Evolutionary conservation across 2,797 vertebrate genomes (phyloP).

Genomic region (Cirrhinus molitorella): DNA sequence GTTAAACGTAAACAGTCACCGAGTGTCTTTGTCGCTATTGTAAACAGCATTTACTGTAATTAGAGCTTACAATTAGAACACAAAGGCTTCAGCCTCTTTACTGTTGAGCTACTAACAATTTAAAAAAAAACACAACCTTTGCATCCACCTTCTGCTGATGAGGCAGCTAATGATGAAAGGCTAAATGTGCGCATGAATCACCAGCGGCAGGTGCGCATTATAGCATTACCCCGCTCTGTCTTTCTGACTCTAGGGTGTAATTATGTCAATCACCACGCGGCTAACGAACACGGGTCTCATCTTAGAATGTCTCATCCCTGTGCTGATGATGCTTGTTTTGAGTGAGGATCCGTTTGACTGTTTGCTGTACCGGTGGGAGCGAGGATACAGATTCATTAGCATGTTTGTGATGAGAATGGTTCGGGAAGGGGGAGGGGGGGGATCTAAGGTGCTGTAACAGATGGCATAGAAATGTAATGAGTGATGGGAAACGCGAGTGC

Average conservation of each 20-base stretch:
- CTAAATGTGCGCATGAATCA: conserved; percentile 68
- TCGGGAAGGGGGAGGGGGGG: conserved; percentile 55
- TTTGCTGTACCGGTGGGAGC: conserved; percentile 61
- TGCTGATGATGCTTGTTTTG: conserved; percentile 69
- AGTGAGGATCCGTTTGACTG: conserved; percentile 56
- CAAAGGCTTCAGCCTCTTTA: conserved; percentile 22
- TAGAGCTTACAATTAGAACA: conserved; percentile 32
- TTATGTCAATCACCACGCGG: conserved; percentile 72
- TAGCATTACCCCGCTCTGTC: conserved; percentile 69
- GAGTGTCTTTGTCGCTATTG: conserved; percentile 1
- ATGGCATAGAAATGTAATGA: conserved; percentile 67
- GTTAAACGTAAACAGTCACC: not conserved
- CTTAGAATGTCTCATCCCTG: conserved; percentile 67
- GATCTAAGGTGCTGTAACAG: conserved; percentile 68
- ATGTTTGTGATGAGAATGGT: conserved; percentile 61
- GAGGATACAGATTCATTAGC: conserved; percentile 58
- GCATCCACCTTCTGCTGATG: conserved; percentile 49
- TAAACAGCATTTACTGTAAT: conserved; percentile 47
- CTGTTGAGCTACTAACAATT: conserved; percentile 37
- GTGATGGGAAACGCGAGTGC: conserved; percentile 57
- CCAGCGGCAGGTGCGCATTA: conserved; percentile 67
- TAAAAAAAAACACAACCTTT: conserved; percentile 43
- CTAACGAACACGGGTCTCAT: conserved; percentile 74
- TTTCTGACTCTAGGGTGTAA: conserved; percentile 69
- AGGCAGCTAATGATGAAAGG: conserved; percentile 60